Evolutionary conservation across 2,888 invertebrate species (phyloP).

Genomic region (Thera britannica): DNA sequence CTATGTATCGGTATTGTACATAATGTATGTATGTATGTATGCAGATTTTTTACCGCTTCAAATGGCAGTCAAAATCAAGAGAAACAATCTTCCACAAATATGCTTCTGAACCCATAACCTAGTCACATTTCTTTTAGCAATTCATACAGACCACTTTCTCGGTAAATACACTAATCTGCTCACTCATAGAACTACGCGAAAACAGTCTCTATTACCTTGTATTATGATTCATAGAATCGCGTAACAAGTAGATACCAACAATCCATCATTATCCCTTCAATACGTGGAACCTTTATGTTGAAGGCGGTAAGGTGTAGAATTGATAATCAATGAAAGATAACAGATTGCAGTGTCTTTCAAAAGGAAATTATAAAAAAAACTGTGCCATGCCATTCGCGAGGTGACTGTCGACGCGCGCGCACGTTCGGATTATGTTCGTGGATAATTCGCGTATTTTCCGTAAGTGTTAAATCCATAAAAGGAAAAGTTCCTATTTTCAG

Average conservation of each 20-base stretch:
- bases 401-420: constrained; percentile 52
- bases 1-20: too few species aligned
- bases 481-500: neutral
- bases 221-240: constrained; percentile 31
- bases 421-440: constrained; percentile 21
- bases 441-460: neutral
- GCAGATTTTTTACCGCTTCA: too few species aligned
- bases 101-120: constrained; percentile 8
- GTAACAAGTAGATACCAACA: constrained; percentile 32
- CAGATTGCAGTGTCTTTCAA: constrained; percentile 46
- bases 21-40: too few species aligned
- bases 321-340: constrained; percentile 62
- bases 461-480: neutral
- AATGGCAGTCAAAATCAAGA: too few species aligned
- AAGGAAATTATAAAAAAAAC: constrained; percentile 42
- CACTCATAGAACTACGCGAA: constrained; percentile 24
- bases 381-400: constrained; percentile 59
- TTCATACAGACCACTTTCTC: constrained; percentile 26
- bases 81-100: neutral
- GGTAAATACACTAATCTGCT: constrained; percentile 20
- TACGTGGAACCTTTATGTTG: constrained; percentile 36
- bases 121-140: constrained; percentile 17
- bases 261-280: constrained; percentile 37
- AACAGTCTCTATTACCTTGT: constrained; percentile 27
- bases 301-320: constrained; percentile 37